Conservation (phyloP, 64 coral and sea anemone species). For the Stichodactyla mertensii region DNA sequence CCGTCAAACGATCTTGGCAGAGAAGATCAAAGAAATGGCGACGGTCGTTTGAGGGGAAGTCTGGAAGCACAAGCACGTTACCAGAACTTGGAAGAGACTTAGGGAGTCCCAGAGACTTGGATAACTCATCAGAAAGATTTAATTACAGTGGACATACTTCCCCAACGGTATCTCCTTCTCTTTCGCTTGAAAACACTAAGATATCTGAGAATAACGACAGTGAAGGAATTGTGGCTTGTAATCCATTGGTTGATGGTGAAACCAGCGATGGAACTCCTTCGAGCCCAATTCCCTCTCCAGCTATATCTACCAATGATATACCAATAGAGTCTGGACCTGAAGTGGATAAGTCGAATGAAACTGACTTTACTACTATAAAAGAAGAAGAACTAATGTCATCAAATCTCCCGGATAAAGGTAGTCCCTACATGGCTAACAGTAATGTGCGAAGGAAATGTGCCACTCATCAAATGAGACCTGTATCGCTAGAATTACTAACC, state of each 20-base stretch:
- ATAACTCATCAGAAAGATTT: not conserved
- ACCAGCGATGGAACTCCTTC: not conserved
- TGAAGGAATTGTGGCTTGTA: not conserved
- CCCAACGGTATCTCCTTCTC: not conserved
- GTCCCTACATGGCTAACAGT: not conserved
- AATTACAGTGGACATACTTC: not conserved
- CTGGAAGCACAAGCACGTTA: slow-evolving; percentile 22
- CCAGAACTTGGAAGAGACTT: slow-evolving; percentile 12
- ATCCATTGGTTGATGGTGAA: not conserved
- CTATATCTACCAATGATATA: not conserved
- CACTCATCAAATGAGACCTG: slow-evolving; percentile 8
- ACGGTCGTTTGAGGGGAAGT: slow-evolving; percentile 49
- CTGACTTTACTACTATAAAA: not conserved
- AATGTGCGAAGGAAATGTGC: slow-evolving; percentile 4
- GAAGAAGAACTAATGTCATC: not conserved
- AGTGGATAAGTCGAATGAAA: not conserved
- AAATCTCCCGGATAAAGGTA: not conserved
- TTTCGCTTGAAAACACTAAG: not conserved
- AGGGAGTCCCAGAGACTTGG: slow-evolving; percentile 11
- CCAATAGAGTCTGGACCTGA: not conserved
- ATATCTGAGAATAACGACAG: not conserved
- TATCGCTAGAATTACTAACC: not conserved
- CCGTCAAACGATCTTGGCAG: slow-evolving; percentile 63
- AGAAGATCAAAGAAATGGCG: slow-evolving; percentile 79
- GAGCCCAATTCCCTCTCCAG: not conserved